Base-by-base conservation (phyloP, 2,113 vertebrate genomes). In the Daubentonia madagascariensis region DNA sequence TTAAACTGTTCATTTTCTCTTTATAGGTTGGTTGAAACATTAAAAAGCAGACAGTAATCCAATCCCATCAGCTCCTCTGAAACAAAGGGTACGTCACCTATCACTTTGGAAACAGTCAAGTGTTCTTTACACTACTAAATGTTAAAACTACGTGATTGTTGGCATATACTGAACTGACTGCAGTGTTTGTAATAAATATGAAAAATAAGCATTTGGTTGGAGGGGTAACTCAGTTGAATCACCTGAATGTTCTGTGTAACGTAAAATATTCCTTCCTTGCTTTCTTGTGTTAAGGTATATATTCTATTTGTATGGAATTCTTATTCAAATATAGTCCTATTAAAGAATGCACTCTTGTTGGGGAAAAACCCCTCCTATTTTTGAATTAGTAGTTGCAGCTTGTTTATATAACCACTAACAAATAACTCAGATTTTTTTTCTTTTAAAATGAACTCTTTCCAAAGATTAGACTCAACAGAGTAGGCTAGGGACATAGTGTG, bases 21-120 rank as follows among this genome's bases (percentile, higher is more conserved):
- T 93, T 72, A 25, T 94, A 99, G 99, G 99, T 98, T 99, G 98
- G 99, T 99, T 98, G 99, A 99, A 97, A 99, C 99, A 30, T 97
- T 99, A 97, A 99, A 99, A 98, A 99, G 99, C 98, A 99, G 99
- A 95, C 99, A 99, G 99, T 99, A 99, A 99, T 88, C 37, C 20
- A 40, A 0, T 95, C 67, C 94, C 1, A 6, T 87, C 70, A 52
- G 45, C 12, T 40, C 78, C 70, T 92, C 23, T 94, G 75, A 48
- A 57, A 3, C 18, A 93, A 81, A 67, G 23, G 45, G 83, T 79
- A 0, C 11, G 17, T 43, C 94, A 59, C 61, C 0, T 84, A 54
- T 86, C 96, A 54, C 32, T 70, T 85, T 85, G 97, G 84, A 96
- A 96, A 68, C 92, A 98, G 97, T 95, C 94, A 96, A 61, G 80